These are phyloP conservation scores for Eudyptes chrysolophus DNA, from an alignment of 2,113 vertebrate genomes.

Conservation along the genomic window DNA sequence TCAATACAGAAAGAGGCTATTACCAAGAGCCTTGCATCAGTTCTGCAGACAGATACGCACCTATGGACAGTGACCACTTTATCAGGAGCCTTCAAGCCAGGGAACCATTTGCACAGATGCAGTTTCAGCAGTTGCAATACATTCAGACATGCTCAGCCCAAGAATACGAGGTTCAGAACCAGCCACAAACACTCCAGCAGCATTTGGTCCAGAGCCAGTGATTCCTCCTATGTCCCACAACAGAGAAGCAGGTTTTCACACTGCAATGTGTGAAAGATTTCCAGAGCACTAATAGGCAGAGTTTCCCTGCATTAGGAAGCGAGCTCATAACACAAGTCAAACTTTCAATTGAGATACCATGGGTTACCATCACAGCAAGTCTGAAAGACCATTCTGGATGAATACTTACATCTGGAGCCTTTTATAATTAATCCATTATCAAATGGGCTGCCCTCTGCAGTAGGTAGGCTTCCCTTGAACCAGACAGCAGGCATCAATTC, in stretches of 20 bases:
- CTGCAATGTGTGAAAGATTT: accelerated
- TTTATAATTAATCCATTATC: not conserved
- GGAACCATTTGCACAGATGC: not conserved
- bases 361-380: not conserved
- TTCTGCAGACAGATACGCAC: not conserved
- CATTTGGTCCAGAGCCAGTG: not conserved
- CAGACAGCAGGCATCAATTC: not conserved
- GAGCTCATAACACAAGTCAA: not conserved
- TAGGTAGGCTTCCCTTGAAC: not conserved
- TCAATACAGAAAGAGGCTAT: not conserved
- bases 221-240: not conserved
- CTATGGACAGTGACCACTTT: not conserved
- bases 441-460: not conserved
- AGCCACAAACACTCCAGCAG: not conserved
- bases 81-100: not conserved
- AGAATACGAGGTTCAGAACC: not conserved
- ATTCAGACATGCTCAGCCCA: not conserved
- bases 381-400: not conserved
- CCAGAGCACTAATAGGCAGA: not conserved
- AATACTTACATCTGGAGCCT: not conserved
- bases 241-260: not conserved
- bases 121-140: not conserved
- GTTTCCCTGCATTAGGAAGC: not conserved
- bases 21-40: not conserved
- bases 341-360: not conserved